Base-by-base conservation (phyloP, 1,140 invertebrate species). In the Bombus waltoni region DNA sequence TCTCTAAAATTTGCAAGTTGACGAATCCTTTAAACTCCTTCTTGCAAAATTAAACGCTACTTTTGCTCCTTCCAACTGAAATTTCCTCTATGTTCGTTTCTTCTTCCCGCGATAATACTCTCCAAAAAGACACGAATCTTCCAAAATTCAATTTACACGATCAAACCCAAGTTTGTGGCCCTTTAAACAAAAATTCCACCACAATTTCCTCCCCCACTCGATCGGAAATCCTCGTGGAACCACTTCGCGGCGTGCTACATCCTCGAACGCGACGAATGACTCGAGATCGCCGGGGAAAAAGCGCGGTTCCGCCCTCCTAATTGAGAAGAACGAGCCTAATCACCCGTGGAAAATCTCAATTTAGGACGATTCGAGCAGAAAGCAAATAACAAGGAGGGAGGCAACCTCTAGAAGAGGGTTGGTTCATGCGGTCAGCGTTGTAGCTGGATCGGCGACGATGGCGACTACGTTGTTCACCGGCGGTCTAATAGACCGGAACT, bases 321-420 rank as follows among this genome's bases (percentile, higher is more conserved):
- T 94, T 94, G 94, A 93, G 92, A 91, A 93, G 94, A 94, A 93
- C 90, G 91, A 87, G 87, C 59, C 88, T 94, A 95, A 95, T 95
- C 93, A 93, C 75, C 94, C 94, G 92, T 94, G 94, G 93, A 94
- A 95, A 95, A 94, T 95, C 94, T 93, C 94, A 93, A 95, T 95
- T 95, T 92, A 87, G 92, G 91, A 87, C 85, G 91, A 92, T 65
- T 94, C 93, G 91, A 90, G 93, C 93, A 94, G 92, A 95, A 94
- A 94, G 93, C 94, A 95, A 95, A 95, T 95, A 95, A 95, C 93
- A 94, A 94, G 66, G 77, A 81, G 47, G 42, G 87, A 81, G 44
- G 57, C 53, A 32, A 15, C n/a, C 32, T 32, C 65, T 22, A 77
- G 70, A 73, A 57, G 87, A 84, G 71, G 88, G 85, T 88, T 85